These are phyloP conservation scores for Iselma pallidipennis DNA, from an alignment of 2,888 invertebrate species.

Conservation along the genomic window DNA sequence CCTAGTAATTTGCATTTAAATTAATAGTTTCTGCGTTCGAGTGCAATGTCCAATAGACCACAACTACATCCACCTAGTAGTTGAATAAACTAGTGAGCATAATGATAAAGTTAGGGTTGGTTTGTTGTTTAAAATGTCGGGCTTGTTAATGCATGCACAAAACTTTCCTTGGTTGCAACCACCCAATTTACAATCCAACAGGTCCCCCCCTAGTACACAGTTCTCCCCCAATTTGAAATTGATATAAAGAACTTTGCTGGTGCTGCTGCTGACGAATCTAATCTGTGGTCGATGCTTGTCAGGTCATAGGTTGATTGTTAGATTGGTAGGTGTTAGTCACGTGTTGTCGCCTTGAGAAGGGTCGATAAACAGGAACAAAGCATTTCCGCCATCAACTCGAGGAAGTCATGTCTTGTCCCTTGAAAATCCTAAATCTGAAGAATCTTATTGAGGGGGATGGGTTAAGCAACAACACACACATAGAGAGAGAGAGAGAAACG, in stretches of 20 bases:
- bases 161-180: background rate
- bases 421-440: conserved; percentile 10
- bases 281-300: background rate
- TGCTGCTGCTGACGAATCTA: background rate
- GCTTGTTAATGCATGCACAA: background rate
- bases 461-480: background rate
- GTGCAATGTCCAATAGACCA: conserved; percentile 4
- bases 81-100: background rate
- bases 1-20: conserved; percentile 19
- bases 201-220: too few relatives aligned
- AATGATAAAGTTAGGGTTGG: background rate
- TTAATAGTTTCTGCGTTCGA: conserved; percentile 9
- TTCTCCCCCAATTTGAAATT: too few relatives aligned
- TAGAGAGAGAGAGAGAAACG: too few relatives aligned
- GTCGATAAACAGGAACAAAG: background rate
- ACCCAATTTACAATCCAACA: background rate
- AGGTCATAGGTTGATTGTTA: background rate
- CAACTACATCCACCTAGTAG: background rate
- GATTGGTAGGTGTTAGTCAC: background rate
- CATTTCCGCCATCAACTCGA: conserved; percentile 14
- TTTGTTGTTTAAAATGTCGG: background rate
- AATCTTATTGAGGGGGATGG: too few relatives aligned
- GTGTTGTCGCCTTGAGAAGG: background rate
- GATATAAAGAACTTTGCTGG: too few relatives aligned
- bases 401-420: conserved; percentile 1